Percentiles rank a stretch among this genome's conserved stretches.
These are phyloP conservation scores for Dryomyza anilis DNA, from an alignment of 2,888 invertebrate species.

Conservation along the genomic window DNA sequence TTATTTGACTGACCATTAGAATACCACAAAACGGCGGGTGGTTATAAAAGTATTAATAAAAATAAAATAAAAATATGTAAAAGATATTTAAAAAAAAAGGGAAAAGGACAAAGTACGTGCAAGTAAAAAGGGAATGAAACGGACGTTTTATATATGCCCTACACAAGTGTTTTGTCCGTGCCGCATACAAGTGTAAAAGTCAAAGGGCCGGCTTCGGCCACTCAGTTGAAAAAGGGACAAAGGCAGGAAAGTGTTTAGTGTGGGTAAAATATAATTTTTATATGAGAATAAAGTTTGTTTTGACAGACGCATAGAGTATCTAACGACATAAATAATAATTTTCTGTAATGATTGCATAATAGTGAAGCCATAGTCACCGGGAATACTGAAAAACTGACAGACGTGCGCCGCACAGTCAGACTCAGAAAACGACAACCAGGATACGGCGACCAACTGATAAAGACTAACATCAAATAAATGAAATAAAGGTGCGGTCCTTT, in stretches of 20 bases:
- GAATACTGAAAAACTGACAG: too few relatives aligned
- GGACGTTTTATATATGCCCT: background rate
- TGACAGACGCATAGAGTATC: conserved; percentile 8
- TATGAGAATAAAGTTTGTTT: conserved; percentile 11
- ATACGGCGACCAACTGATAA: background rate
- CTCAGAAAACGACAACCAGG: background rate
- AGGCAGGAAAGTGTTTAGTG: too few relatives aligned
- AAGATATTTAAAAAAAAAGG: too few relatives aligned
- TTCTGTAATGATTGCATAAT: background rate
- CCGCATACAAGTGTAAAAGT: too few relatives aligned
- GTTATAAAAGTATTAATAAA: background rate
- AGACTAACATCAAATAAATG: too few relatives aligned
- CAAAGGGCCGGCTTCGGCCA: too few relatives aligned
- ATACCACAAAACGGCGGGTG: background rate
- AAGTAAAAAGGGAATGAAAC: background rate
- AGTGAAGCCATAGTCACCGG: too few relatives aligned
- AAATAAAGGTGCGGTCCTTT: too few relatives aligned
- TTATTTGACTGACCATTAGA: background rate
- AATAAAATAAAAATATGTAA: too few relatives aligned
- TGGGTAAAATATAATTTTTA: too few relatives aligned
- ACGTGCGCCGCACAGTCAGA: background rate
- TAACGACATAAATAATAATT: conserved; percentile 6
- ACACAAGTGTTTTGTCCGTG: too few relatives aligned
- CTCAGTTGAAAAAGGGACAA: too few relatives aligned
- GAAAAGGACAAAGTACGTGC: background rate